Percentiles rank a stretch among this genome's conserved stretches.
These are phyloP conservation scores for Macrosteles quadrilineatus DNA, from an alignment of 1,140 invertebrate genomes.

Conservation along the genomic window DNA sequence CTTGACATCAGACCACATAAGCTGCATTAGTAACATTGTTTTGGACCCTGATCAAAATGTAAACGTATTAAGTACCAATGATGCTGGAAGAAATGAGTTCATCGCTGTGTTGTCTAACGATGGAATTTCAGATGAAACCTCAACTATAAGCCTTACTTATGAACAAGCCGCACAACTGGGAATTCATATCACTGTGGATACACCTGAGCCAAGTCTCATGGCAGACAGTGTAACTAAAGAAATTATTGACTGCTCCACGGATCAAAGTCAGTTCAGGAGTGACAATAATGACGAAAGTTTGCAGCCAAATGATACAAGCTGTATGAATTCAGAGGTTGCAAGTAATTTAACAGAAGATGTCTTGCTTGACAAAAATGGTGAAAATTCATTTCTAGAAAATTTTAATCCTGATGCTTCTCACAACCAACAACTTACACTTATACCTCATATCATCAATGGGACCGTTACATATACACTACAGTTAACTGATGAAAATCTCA, in stretches of 20 bases:
- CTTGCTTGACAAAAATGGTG: no score
- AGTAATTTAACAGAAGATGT: neutral
- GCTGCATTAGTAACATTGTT: neutral
- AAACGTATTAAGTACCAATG: neutral
- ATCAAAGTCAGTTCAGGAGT: neutral
- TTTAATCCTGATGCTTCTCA: neutral
- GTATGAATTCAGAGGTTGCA: neutral
- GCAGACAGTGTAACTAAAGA: neutral
- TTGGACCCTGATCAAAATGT: neutral
- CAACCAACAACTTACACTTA: conserved; percentile 1
- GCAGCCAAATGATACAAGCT: neutral
- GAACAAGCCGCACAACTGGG: conserved; percentile 22
- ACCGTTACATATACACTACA: conserved; percentile 17
- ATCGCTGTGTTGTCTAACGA: neutral
- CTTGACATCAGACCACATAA: neutral
- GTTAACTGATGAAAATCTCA: neutral
- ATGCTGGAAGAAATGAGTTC: conserved; percentile 1
- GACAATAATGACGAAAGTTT: neutral
- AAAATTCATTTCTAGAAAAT: neutral
- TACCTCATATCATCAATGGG: conserved; percentile 17
- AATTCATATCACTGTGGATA: conserved; percentile 2
- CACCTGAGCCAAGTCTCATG: neutral
- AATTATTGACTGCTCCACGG: neutral
- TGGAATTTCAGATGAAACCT: neutral
- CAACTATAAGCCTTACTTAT: neutral